Conservation (phyloP, 1,140 invertebrate genomes). For the Cyrtorhinus lividipennis region DNA sequence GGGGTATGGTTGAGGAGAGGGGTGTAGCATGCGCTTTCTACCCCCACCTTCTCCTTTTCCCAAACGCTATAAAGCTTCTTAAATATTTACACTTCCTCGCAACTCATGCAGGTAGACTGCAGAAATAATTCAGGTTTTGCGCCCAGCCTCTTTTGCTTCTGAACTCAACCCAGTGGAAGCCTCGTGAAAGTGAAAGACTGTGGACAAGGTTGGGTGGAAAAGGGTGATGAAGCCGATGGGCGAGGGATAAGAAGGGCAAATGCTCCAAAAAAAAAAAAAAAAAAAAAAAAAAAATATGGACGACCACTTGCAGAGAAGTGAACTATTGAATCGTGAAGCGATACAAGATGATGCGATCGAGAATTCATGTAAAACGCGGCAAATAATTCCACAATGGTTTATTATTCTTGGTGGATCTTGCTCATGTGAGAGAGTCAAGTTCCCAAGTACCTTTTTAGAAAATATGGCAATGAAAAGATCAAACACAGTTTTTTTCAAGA, state of each 20-base stretch:
- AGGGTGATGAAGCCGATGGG: background rate
- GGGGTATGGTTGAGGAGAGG: constrained; percentile 6
- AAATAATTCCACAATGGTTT: too few species aligned
- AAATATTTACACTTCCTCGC: constrained; percentile 22
- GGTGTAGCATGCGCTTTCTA: constrained; percentile 11
- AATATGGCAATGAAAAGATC: too few species aligned
- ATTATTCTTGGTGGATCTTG: too few species aligned
- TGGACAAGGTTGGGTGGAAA: background rate
- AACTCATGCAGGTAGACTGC: constrained; percentile 23
- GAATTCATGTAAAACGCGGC: too few species aligned
- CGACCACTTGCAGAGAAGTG: too few species aligned
- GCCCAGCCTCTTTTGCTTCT: constrained; percentile 17
- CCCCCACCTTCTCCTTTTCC: background rate
- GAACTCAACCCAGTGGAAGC: background rate
- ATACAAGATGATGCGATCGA: too few species aligned
- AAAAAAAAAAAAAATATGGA: too few species aligned
- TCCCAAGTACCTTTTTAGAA: too few species aligned
- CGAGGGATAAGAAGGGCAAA: background rate
- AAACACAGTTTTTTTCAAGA: too few species aligned
- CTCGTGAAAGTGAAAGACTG: background rate
- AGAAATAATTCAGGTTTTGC: constrained; percentile 24
- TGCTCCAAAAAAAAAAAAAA: too few species aligned
- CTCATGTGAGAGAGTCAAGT: too few species aligned
- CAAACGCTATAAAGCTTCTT: constrained; percentile 20
- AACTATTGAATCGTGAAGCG: too few species aligned